A percentile compares a stretch with the other conserved stretches of the same genome.
These are phyloP conservation scores for Leptinotarsa juncta DNA, from an alignment of 2,888 invertebrate species.

Conservation along the genomic window DNA sequence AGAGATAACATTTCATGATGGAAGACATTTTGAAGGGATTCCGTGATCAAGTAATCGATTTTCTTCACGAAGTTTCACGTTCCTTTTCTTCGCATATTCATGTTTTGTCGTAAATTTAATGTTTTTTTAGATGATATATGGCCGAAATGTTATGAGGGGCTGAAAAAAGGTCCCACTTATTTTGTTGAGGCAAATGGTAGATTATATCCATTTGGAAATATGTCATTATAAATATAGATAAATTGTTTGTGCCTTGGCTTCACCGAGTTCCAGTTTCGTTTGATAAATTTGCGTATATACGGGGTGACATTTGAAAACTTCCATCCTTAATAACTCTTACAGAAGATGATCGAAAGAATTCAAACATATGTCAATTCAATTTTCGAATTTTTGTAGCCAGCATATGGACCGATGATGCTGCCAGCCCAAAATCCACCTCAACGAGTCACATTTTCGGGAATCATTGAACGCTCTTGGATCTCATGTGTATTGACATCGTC, in stretches of 20 bases:
- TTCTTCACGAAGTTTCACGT: constrained; percentile 24
- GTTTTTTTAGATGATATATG: constrained; percentile 17
- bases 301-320: no score
- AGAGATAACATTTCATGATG: constrained; percentile 47
- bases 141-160: neutral
- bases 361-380: no score
- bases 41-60: constrained; percentile 48
- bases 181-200: neutral
- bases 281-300: no score
- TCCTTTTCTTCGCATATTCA: constrained; percentile 23
- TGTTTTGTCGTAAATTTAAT: constrained; percentile 16
- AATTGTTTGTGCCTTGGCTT: neutral
- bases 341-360: no score
- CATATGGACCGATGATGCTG: no score
- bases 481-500: no score
- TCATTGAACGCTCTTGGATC: no score
- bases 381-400: no score
- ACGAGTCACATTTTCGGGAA: no score
- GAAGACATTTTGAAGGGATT: constrained; percentile 52
- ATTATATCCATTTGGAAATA: constrained; percentile 7
- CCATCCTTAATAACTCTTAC: no score
- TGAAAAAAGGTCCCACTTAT: neutral
- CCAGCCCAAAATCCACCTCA: no score
- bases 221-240: constrained; percentile 1
- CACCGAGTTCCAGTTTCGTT: no score